Evolutionary conservation across 37 sponge, comb jelly and placozoan species (phyloP).

Genomic region (Agelas oroides): DNA sequence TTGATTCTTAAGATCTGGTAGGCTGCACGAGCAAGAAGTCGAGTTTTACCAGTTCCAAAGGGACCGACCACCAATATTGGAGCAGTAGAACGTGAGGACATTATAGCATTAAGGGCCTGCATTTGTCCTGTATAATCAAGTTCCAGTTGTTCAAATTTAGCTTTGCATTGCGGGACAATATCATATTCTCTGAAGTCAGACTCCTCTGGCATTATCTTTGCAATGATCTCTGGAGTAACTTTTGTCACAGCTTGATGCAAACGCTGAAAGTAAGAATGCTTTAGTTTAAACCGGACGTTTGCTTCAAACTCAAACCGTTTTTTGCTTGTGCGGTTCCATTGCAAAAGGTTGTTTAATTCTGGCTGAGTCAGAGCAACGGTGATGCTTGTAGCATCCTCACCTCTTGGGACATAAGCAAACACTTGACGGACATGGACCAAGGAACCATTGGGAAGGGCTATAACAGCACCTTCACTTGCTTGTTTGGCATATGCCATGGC

Average conservation of each 20-base stretch:
- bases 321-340: background rate
- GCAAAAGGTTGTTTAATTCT: background rate
- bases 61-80: slow-evolving; percentile 57
- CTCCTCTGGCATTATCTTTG: slow-evolving; percentile 22
- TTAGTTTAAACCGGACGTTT: slow-evolving; percentile 21
- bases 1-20: slow-evolving; percentile 34
- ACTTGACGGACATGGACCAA: slow-evolving; percentile 8
- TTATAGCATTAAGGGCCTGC: slow-evolving; percentile 25
- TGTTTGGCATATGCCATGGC: slow-evolving; percentile 47
- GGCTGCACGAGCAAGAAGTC: slow-evolving; percentile 67
- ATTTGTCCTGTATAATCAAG: slow-evolving; percentile 36
- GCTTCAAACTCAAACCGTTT: background rate
- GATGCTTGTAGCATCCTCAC: background rate
- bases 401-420: background rate
- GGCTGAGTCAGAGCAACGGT: background rate
- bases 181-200: background rate
- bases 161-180: background rate
- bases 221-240: background rate
- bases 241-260: slow-evolving; percentile 23
- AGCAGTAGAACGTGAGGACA: background rate
- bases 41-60: slow-evolving; percentile 82
- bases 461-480: slow-evolving; percentile 51
- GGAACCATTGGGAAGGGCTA: background rate
- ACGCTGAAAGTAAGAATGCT: slow-evolving; percentile 59
- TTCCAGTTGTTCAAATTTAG: background rate